Evolutionary conservation across 2,797 vertebrate species (phyloP).

Genomic region (Echiichthys vipera): DNA sequence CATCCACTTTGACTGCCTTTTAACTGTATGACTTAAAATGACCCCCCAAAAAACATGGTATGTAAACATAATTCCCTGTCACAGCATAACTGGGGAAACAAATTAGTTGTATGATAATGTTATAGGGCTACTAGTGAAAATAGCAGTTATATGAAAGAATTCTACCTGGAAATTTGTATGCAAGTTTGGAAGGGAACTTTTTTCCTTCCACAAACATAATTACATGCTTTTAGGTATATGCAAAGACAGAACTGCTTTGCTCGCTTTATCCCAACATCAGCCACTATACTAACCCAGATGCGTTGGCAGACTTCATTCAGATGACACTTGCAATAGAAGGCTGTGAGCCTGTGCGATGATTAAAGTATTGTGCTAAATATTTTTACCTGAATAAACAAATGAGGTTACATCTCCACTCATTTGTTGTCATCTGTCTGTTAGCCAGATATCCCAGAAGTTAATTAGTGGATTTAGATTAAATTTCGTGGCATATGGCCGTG

Average conservation of each 20-base stretch:
- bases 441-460: conserved; percentile 51
- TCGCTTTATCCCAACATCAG: conserved; percentile 53
- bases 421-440: conserved; percentile 34
- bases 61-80: too few relatives aligned
- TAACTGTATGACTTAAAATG: neutral
- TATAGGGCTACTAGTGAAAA: too few relatives aligned
- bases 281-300: conserved; percentile 54
- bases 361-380: conserved; percentile 30
- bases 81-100: too few relatives aligned
- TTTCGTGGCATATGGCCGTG: conserved; percentile 55
- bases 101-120: too few relatives aligned
- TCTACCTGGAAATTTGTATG: neutral
- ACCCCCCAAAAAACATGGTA: too few relatives aligned
- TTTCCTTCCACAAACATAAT: conserved; percentile 51
- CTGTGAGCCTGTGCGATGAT: conserved; percentile 20
- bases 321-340: conserved; percentile 29
- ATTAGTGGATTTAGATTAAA: conserved; percentile 66
- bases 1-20: neutral
- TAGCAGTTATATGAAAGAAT: neutral
- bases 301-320: conserved; percentile 19
- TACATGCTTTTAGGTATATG: conserved; percentile 57
- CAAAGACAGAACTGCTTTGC: conserved; percentile 52
- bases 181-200: neutral
- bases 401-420: conserved; percentile 39
- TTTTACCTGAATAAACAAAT: conserved; percentile 40